phyloP scores from a whole-genome alignment of 2,888 invertebrate genomes.

The Apodemia mormo region DNA sequence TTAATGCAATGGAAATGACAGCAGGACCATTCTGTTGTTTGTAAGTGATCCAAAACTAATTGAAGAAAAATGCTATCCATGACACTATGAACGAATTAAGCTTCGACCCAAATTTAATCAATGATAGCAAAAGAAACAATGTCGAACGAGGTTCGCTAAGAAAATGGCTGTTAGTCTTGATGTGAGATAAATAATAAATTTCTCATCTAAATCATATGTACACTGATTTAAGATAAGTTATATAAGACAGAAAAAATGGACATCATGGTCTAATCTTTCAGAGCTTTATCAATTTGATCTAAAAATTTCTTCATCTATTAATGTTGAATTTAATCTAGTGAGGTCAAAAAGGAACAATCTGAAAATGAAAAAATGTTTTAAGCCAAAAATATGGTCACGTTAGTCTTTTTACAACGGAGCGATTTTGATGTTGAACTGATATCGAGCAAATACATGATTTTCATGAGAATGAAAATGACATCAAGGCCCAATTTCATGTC shows the following conservation, averaged over 20 bases:
- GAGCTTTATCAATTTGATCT: background rate
- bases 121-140: no score
- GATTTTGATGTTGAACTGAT: conserved; percentile 13
- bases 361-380: conserved; percentile 4
- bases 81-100: no score
- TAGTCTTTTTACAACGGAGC: background rate
- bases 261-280: background rate
- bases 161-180: no score
- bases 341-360: background rate
- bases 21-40: no score
- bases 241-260: background rate
- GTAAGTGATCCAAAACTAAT: no score
- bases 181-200: no score
- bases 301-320: background rate
- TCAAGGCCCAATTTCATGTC: conserved; percentile 21
- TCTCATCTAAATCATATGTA: background rate
- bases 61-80: no score
- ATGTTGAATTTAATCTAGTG: background rate
- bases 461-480: conserved; percentile 48
- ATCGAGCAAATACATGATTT: conserved; percentile 22
- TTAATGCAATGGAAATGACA: no score
- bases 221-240: no score
- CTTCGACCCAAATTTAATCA: no score
- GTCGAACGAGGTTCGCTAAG: no score
- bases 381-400: conserved; percentile 11